Percentiles rank a stretch among this genome's conserved stretches.
Evolutionary conservation across 2,113 vertebrate species (phyloP).

Genomic region (Loxodonta africana): DNA sequence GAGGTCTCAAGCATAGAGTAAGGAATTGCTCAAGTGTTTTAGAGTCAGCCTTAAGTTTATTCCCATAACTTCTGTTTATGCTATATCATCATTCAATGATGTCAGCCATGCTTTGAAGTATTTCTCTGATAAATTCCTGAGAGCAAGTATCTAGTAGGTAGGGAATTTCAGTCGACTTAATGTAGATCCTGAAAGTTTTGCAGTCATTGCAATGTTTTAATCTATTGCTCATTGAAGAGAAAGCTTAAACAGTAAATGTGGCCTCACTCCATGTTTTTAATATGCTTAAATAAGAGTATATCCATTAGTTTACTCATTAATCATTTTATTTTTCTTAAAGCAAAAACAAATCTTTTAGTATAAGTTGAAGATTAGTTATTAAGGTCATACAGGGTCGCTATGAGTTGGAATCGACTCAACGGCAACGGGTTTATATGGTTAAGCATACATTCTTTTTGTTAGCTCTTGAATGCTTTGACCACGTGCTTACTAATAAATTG

Average conservation of each 20-base stretch:
- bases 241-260: background rate
- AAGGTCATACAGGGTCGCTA: background rate
- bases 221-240: background rate
- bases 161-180: conserved; percentile 47
- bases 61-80: conserved; percentile 73
- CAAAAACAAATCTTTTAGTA: conserved; percentile 13
- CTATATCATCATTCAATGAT: conserved; percentile 73
- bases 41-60: conserved; percentile 78
- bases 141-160: conserved; percentile 46
- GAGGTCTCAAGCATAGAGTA: conserved; percentile 75
- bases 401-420: no score
- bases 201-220: conserved; percentile 45
- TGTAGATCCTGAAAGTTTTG: background rate
- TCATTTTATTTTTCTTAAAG: conserved; percentile 43
- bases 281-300: background rate
- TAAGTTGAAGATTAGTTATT: conserved; percentile 27
- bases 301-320: conserved; percentile 39
- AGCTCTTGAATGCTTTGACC: background rate
- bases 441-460: background rate
- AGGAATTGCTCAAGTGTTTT: conserved; percentile 77
- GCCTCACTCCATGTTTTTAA: background rate
- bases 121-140: conserved; percentile 63
- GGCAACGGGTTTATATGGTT: background rate
- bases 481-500: background rate
- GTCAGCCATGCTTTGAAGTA: conserved; percentile 66